Conservation (phyloP, 2,888 invertebrate genomes). For the Drosophila helvetica region DNA sequence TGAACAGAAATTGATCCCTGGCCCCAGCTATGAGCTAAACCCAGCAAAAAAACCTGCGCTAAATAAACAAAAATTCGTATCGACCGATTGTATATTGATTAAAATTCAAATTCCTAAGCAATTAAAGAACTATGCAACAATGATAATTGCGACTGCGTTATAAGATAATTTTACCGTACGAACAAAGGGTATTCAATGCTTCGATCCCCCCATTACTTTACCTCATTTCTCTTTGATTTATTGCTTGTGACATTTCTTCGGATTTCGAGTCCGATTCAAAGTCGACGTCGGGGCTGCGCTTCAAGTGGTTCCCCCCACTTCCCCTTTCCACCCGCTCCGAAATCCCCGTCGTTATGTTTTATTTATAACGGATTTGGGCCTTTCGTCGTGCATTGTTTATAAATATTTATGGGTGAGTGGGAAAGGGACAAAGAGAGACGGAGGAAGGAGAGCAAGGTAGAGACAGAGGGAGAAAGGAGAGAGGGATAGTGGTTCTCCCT, state of each 20-base stretch:
- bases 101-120: no score
- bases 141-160: no score
- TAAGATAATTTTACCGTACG: no score
- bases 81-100: no score
- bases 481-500: slow-evolving; percentile 20
- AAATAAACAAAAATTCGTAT: no score
- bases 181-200: slow-evolving; percentile 34
- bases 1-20: no score
- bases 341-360: slow-evolving; percentile 71
- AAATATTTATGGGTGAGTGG: slow-evolving; percentile 67
- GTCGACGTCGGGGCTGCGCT: slow-evolving; percentile 39
- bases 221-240: slow-evolving; percentile 68
- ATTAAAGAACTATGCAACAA: no score
- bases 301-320: slow-evolving; percentile 66
- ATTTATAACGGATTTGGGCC: slow-evolving; percentile 76
- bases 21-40: no score
- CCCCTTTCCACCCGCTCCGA: slow-evolving; percentile 26
- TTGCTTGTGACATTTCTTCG: slow-evolving; percentile 75
- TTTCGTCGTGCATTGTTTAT: slow-evolving; percentile 60
- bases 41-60: no score
- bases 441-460: background rate
- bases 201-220: slow-evolving; percentile 21
- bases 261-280: slow-evolving; percentile 14
- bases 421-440: slow-evolving; percentile 15
- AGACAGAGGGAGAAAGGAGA: background rate